Percentiles rank a stretch among this genome's conserved stretches.
Evolutionary conservation across 2,113 vertebrate genomes (phyloP).

Genomic region (Pionites leucogaster): DNA sequence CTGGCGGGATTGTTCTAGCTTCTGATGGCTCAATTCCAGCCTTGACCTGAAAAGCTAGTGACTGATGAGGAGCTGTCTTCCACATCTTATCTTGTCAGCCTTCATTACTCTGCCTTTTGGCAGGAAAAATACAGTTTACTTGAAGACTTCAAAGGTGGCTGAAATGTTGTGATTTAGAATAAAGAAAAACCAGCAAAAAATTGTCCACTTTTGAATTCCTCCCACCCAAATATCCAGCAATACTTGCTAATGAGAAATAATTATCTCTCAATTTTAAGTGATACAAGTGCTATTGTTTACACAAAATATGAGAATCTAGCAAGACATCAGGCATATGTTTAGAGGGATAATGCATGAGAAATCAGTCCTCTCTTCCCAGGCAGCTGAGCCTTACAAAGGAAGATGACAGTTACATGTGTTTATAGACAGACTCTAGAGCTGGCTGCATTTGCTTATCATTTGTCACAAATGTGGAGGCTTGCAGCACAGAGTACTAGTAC

Average conservation of each 20-base stretch:
- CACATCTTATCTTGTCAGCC: background rate
- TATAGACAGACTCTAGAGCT: background rate
- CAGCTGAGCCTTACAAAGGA: constrained; percentile 4
- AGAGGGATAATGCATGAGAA: background rate
- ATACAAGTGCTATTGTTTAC: constrained; percentile 26
- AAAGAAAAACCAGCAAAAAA: background rate
- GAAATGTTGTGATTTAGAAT: background rate
- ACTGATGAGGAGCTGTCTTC: background rate
- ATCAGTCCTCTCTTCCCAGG: background rate
- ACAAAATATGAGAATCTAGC: background rate
- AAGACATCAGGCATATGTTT: constrained; percentile 30
- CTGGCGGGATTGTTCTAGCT: background rate
- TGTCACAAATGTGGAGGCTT: background rate
- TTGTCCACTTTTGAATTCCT: background rate
- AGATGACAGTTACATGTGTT: constrained; percentile 33
- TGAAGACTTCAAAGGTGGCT: background rate
- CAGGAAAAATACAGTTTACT: background rate
- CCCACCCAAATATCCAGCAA: background rate
- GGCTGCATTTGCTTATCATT: constrained; percentile 6
- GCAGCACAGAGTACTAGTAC: background rate
- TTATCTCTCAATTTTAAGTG: background rate
- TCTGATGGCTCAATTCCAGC: background rate
- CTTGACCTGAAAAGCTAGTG: background rate
- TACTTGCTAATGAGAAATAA: constrained; percentile 32
- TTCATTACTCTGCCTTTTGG: background rate